Evolutionary conservation across 2,797 vertebrate species (phyloP), one percentile per base, ranked within the genome.

Genomic region (Ctenochaetus hawaiiensis): DNA sequence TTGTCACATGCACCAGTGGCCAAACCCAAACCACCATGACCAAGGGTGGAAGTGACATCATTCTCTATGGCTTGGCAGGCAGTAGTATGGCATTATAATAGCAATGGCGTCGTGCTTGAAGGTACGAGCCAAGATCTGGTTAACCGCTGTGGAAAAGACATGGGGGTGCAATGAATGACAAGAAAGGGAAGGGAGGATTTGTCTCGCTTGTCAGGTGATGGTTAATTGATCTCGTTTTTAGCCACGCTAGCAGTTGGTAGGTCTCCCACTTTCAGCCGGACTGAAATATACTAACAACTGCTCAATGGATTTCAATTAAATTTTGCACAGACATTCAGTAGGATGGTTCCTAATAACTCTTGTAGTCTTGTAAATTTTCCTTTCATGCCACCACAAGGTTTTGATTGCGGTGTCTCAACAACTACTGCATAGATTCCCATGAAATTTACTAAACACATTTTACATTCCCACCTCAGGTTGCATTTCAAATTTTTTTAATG

Each of bases 41-140:
- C 87, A 56, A 91, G 91, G 85, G 90, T 89, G 95, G 95, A 96
- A 95, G 93, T 96, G 95, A 96, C 95, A 95, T 96, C 95, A 96
- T 93, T 72, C 78, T 71, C 78, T 80, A 87, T 80, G 90, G 93
- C 87, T 95, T 95, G 94, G 94, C 94, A 89, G 72, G 73, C 86
- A 62, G 52, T 26, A 78, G 82, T 89, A 94, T 93, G 93, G 91
- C 87, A 86, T 93, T 94, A 93, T 93, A 95, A 95, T 93, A 91
- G 92, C 68, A 64, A 87, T 89, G 89, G 87, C 89, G 81, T 92
- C 67, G 77, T 63, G 71, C 73, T 77, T 66, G 71, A 67, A 83
- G 75, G 69, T 83, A 73, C 8, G 58, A 76, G 86, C 92, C 91
- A 94, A 91, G 81, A 88, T 69, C 80, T 57, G 72, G 83, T 92